Percentiles rank a stretch among this genome's conserved stretches.
phyloP scores from a whole-genome alignment of 2,113 vertebrate species.

The Apteryx owenii region DNA sequence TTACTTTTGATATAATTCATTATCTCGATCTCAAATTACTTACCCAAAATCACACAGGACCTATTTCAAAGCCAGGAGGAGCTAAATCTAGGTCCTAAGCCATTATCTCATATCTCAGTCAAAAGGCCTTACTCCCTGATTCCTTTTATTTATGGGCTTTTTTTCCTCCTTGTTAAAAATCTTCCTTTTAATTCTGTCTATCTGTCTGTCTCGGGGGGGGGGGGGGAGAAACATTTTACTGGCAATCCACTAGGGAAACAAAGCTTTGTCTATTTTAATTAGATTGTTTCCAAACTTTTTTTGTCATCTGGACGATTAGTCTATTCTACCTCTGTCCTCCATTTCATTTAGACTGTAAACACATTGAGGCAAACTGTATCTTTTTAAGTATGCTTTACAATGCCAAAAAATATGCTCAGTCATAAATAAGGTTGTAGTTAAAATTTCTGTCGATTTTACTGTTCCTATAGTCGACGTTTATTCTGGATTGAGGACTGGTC shows the following conservation, averaged over 20 bases:
- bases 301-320: not conserved
- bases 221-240: not conserved
- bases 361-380: not conserved
- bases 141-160: not conserved
- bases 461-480: not conserved
- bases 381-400: not conserved
- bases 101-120: accelerated
- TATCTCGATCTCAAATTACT: not conserved
- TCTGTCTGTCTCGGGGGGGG: no score
- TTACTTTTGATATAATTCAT: accelerated
- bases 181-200: not conserved
- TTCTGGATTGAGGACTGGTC: not conserved
- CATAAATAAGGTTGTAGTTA: not conserved
- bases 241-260: not conserved
- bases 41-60: accelerated
- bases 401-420: not conserved
- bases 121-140: not conserved
- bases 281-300: not conserved
- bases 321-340: not conserved
- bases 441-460: not conserved
- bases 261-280: not conserved
- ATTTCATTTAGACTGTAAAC: not conserved
- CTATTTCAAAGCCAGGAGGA: not conserved
- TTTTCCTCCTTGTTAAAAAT: not conserved
- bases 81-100: not conserved